phyloP scores from a whole-genome alignment of 2,888 invertebrate species.

The Tridacna crocea region DNA sequence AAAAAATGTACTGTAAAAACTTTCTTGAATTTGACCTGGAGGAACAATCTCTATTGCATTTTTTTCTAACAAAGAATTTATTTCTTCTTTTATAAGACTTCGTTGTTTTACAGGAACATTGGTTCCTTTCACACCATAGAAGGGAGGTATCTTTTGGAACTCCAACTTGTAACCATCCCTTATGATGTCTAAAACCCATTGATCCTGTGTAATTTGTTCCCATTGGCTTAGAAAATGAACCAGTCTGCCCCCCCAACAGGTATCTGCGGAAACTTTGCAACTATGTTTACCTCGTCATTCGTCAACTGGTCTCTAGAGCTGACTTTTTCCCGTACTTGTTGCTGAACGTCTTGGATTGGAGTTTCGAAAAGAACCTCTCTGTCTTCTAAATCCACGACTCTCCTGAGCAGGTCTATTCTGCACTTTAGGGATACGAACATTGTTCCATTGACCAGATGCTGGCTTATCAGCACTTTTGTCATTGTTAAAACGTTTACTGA shows the following conservation, averaged over 20 bases:
- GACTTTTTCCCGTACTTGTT: no score
- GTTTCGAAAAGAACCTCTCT: no score
- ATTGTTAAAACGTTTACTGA: no score
- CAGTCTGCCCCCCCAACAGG: constrained; percentile 35
- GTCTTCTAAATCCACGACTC: no score
- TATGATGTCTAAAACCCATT: constrained; percentile 21
- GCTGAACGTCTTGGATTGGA: no score
- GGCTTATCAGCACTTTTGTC: no score
- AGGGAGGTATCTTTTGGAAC: constrained; percentile 19
- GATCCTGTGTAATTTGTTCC: no score
- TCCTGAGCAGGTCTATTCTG: not conserved
- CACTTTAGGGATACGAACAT: constrained; percentile 30
- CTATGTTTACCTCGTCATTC: constrained; percentile 36
- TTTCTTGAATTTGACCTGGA: no score
- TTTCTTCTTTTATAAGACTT: constrained; percentile 21
- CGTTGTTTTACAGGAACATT: constrained; percentile 16
- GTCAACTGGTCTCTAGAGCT: constrained; percentile 12
- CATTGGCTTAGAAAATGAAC: constrained; percentile 20
- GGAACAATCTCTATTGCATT: no score
- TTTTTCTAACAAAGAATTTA: no score
- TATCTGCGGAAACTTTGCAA: constrained; percentile 35
- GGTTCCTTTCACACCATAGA: constrained; percentile 25
- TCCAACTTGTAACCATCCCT: constrained; percentile 33
- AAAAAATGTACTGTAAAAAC: constrained; percentile 54
- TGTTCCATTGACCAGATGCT: constrained; percentile 3